Evolutionary conservation across 2,797 vertebrate species (phyloP).

Genomic region (Champsocephalus gunnari): DNA sequence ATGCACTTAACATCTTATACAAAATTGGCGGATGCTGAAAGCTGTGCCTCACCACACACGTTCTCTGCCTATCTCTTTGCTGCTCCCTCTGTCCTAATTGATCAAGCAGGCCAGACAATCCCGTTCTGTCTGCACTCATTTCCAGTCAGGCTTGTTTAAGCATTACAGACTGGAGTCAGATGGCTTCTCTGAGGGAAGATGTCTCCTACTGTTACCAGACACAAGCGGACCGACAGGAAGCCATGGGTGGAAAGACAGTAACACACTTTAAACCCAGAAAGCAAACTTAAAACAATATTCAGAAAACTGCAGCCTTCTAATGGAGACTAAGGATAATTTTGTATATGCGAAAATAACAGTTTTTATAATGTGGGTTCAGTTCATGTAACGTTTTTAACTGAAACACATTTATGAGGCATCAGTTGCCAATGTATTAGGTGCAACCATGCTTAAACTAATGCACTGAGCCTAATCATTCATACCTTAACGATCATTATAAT

Average conservation of each 20-base stretch:
- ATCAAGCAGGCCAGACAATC: constrained; percentile 78
- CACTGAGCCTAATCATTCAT: background rate
- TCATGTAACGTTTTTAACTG: background rate
- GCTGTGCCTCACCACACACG: constrained; percentile 61
- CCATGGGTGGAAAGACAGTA: constrained; percentile 45
- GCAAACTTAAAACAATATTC: constrained; percentile 35
- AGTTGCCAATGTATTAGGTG: background rate
- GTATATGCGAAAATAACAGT: background rate
- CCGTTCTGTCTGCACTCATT: constrained; percentile 77
- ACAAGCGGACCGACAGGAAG: constrained; percentile 38
- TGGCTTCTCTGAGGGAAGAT: constrained; percentile 73
- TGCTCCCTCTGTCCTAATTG: constrained; percentile 75
- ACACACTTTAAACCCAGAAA: constrained; percentile 39
- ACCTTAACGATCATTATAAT: background rate
- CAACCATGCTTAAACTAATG: background rate
- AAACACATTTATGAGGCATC: background rate
- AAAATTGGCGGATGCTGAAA: constrained; percentile 72
- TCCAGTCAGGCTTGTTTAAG: constrained; percentile 83
- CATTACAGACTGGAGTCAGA: constrained; percentile 78
- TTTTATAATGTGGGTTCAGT: background rate
- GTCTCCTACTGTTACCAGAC: constrained; percentile 72
- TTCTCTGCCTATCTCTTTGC: constrained; percentile 55
- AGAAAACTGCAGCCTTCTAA: constrained; percentile 23
- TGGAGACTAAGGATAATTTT: constrained; percentile 7
- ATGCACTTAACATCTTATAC: constrained; percentile 79